Base-by-base conservation (phyloP, 2,113 vertebrate genomes). In the Paralichthys olivaceus region DNA sequence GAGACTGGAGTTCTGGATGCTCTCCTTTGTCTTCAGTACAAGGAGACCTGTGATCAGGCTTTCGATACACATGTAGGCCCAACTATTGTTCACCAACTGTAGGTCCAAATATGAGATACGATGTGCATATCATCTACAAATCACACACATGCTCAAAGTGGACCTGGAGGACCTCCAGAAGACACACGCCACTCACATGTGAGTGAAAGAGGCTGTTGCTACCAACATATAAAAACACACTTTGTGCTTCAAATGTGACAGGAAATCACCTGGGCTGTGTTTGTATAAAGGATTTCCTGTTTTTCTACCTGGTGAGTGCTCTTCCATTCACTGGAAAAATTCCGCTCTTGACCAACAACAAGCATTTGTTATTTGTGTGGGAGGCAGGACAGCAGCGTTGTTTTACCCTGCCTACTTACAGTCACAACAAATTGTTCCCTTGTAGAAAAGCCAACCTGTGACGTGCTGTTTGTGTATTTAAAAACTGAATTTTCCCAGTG, bases 381-480 rank as follows among this genome's bases (percentile, higher is more conserved):
- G 11, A 40, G 37, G 37, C 37, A 40, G 37, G 37, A 9, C 12
- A 40, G 11, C 37, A 4, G 37, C 7, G 19, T 26, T 71, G 74
- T 64, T 71, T 72, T 61, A 76, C 74, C 79, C 70, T 58, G 47
- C 65, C 81, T 64, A 22, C 72, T 60, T 73, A 79, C 70, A 84
- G 62, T 77, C 81, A 83, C 78, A 86, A 88, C 75, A 85, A 84
- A 87, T 40, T 71, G 83, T 90, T 75, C 64, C 82, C 60, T 55
- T 64, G 74, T 80, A 74, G 75, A 40, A 40, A 13, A 81, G 67
- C 82, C 84, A 40, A 87, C 79, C 83, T 78, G 79, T 75, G 85
- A 74, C 19, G n/a, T 66, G 51, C 72, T 23, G 79, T 88, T 85
- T 89, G 90, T 92, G 86, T 91, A 93, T 94, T 94, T 93, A 92